Base-by-base conservation (phyloP, 1,140 invertebrate species). In the Pentalonia nigronervosa region DNA sequence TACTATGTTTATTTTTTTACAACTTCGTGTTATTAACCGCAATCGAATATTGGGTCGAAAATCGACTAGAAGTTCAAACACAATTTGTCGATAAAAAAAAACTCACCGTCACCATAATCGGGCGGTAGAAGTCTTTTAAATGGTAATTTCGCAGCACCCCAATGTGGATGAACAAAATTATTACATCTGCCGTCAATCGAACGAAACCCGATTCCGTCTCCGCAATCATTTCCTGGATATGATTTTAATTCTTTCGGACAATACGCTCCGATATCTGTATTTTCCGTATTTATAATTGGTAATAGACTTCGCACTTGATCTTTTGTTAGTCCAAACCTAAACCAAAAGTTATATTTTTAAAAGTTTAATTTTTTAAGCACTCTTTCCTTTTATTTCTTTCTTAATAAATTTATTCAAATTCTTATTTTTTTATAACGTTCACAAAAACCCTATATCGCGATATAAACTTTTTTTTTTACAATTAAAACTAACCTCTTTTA, bases 171-270 rank as follows among this genome's bases (percentile, higher is more conserved):
- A 67, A 98, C 96, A 0, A 99, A 97, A 95, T 99, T 99, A 95
- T 99, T 99, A 95, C 99, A 99, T 94, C 98, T 97, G 0, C 98
- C 99, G 81, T 97, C 98, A 30, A 97, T 97, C 48, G 97, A 97
- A 87, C 99, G 96, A 95, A 97, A 98, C 94, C 97, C 97, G 95
- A 96, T 97, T 53, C 91, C 91, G 23, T 92, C 14, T 47, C 91
- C 76, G 17, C 91, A 93, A 9, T 97, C 97, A 7, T 97, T 97
- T 94, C 97, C 98, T 1, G 94, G 95, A 93, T 95, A 95, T 93
- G 97, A 97, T 11, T 97, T 97, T 94, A 98, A 96, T 95, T 97
- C 98, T 4, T 97, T 97, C 4, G 98, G 98, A 95, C 98, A 99
- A 4, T 98, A 96, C 94, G 98, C 97, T 11, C 97, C 96, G 93